These are phyloP conservation scores for Ophonus ardosiacus DNA, from an alignment of 2,888 invertebrate species.

Conservation along the genomic window DNA sequence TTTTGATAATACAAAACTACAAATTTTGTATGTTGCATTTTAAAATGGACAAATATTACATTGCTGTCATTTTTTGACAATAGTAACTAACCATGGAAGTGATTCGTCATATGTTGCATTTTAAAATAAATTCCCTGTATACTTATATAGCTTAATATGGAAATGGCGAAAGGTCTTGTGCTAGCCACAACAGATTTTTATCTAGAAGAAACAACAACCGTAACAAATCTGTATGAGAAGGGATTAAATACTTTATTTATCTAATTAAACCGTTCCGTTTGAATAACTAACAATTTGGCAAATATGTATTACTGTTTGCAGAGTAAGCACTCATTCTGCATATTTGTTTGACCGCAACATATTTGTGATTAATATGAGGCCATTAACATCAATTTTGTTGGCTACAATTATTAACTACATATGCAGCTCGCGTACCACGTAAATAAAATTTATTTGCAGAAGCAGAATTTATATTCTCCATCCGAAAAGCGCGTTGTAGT, in stretches of 20 bases:
- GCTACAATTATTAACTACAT: conserved; percentile 16
- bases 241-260: not conserved
- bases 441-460: conserved; percentile 49
- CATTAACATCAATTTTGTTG: conserved; percentile 43
- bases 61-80: no score
- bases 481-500: conserved; percentile 10
- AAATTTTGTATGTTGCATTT: no score
- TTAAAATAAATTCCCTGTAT: no score
- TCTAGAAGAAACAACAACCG: not conserved
- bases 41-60: no score
- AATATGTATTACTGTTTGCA: not conserved
- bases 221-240: not conserved
- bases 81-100: no score
- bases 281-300: conserved; percentile 3
- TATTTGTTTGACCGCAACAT: conserved; percentile 33
- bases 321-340: not conserved
- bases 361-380: conserved; percentile 24
- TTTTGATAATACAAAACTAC: no score
- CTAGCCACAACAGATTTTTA: not conserved
- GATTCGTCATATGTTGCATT: no score
- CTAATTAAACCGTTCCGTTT: not conserved
- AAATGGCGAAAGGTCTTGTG: no score
- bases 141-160: no score
- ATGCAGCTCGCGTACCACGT: not conserved
- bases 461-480: conserved; percentile 22